Base-by-base conservation (phyloP, 1,140 invertebrate species). In the Lepeophtheirus salmonis region DNA sequence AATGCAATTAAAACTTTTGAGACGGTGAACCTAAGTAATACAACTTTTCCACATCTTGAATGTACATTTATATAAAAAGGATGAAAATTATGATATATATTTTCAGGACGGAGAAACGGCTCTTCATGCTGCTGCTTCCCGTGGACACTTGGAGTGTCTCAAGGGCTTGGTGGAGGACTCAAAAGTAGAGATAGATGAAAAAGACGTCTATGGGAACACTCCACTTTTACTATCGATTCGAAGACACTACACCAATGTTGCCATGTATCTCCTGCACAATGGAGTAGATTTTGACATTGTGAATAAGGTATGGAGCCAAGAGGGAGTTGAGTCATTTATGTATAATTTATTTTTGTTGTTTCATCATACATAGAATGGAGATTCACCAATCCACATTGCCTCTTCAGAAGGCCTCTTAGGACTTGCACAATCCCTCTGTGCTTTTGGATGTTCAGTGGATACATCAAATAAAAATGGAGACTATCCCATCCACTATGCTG, bases 301-400 rank as follows among this genome's bases (percentile, higher is more conserved):
- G 67, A 81, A 84, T 72, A 75, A 74, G 67, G 81, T 83, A 72
- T 67, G 67, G 3, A 52, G n/a, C n/a, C 48, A 58, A 58, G 17
- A 24, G 50, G 22, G n/a, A n/a, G n/a, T n/a, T n/a, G n/a, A n/a
- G n/a, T n/a, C n/a, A n/a, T n/a, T n/a, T n/a, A n/a, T 30, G 57
- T 63, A 41, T 56, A 53, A 54, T 60, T n/a, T 55, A 1, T 17
- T 53, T 48, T 21, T 62, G 25, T 49, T 64, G 22, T 54, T 48
- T 60, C 25, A 30, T 58, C 17, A 1, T 3, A 26, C n/a, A 14
- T 23, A 56, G 20, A 23, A 18, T 56, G 59, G 25, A 57, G 83
- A 89, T 67, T 79, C 79, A 63, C 76, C 84, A 16, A 76, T 89
- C 57, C 85, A 88, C 67, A 75, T 83, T 57, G 82, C 83, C 53